Base-by-base conservation (phyloP, 2,113 vertebrate species). In the Sceloporus tristichus region DNA sequence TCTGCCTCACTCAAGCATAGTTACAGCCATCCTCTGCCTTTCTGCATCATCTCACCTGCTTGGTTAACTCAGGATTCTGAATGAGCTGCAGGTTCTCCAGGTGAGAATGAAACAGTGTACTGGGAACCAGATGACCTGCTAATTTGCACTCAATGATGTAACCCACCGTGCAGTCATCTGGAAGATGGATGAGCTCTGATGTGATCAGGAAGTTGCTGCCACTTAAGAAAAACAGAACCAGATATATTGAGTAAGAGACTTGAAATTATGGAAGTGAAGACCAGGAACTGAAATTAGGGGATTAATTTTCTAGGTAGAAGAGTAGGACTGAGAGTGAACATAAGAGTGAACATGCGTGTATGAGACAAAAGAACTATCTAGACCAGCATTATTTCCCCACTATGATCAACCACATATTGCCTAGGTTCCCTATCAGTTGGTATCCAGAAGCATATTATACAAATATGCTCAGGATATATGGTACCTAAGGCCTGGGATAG, bases 161-260 rank as follows among this genome's bases (percentile, higher is more conserved):
- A n/a, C 98, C 98, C 92, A 99, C 95, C 0, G 98, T 99, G 89
- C 98, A 99, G 96, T 99, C 98, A 0, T 99, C 98, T 0, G 98
- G 98, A 84, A 99, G 97, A 56, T 97, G 97, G 93, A 99, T 99
- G 65, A 92, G 96, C 3, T 97, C 97, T 0, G 98, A 98, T 0
- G 98, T 98, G 92, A 94, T 94, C 95, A 97, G 83, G 1, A 99
- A 99, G 90, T 89, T 96, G 27, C 93, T 91, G 77, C 98, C 97
- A 0, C 98, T 99, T 92, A 82, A 90, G 65, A 14, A 88, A 4
- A 94, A 79, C 0, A 2, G 1, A 9, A 8, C 18, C 86, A 25
- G 0, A 0, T 56, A 40, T 8, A 0, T 92, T 85, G 48, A 92
- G 19, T 9, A 74, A 71, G 56, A 56, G 6, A 66, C 34, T 23